Evolutionary conservation across 2,113 vertebrate genomes (phyloP).

Genomic region (Peromyscus polionotus): DNA sequence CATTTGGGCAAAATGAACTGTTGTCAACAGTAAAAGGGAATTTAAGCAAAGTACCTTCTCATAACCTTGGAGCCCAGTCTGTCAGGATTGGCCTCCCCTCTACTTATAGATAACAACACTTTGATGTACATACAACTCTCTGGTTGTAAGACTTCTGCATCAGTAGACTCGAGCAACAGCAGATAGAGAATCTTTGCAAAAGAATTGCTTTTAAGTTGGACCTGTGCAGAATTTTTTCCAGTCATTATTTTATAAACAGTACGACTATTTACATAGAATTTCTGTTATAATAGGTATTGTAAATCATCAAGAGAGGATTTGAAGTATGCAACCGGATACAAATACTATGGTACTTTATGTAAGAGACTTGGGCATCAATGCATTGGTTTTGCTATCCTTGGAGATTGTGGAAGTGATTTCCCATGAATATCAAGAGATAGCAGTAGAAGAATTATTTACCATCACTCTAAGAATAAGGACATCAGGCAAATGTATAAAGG

Average conservation of each 20-base stretch:
- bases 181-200: not conserved
- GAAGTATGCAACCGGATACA: not conserved
- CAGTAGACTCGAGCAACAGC: not conserved
- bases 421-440: not conserved
- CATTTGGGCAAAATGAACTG: slow-evolving; percentile 42
- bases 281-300: not conserved
- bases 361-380: not conserved
- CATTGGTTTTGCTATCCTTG: not conserved
- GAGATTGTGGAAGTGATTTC: not conserved
- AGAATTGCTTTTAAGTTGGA: not conserved
- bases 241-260: not conserved
- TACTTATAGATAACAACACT: slow-evolving; percentile 43
- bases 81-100: not conserved
- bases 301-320: not conserved
- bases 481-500: slow-evolving; percentile 11
- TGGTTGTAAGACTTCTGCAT: not conserved
- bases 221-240: not conserved
- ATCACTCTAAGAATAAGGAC: not conserved
- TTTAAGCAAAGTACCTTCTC: slow-evolving; percentile 24
- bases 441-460: not conserved
- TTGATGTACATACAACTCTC: not conserved
- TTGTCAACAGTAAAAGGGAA: slow-evolving; percentile 55
- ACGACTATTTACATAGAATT: not conserved
- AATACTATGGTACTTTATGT: not conserved
- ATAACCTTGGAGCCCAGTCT: slow-evolving; percentile 1